Evolutionary conservation across 23 tunicate species (phyloP), one percentile per base, ranked within the genome.

Genomic region (Halocynthia roretzi): DNA sequence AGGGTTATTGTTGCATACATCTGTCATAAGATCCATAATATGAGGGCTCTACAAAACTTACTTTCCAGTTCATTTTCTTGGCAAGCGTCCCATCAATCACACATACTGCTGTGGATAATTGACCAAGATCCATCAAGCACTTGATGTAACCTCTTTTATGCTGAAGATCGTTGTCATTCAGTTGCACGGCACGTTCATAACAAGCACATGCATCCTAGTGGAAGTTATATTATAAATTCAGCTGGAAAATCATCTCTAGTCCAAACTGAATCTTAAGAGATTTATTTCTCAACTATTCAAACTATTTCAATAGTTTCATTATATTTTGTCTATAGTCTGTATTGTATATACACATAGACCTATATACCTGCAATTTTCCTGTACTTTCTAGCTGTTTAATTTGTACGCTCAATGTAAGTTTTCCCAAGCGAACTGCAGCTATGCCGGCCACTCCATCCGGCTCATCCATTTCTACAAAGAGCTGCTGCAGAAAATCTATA

Each of bases 371-470:
- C 10, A 83, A 72, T 23, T 90, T 85, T 21, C 98, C 98, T 9
- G 85, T 83, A 68, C 88, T 86, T 75, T 92, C 93, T 19, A 92
- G 68, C 31, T 87, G 82, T 48, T 82, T 78, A 5, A 92, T 70
- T 68, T 85, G 86, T 8, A 86, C 86, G 67, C 83, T 86, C 7
- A 75, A 78, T 19, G 85, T 82, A 5, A 92, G 87, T 72, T 86
- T 85, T 19, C 68, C 87, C 57, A 80, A 83, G 50, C 82, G 61
- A 31, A 86, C 87, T 53, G 82, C 83, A 49, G 89, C 87, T 40
- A 82, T 79, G 6, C 98, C 98, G 21, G 82, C 68, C 58, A 92
- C 92, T n/a, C 98, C 98, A 53, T 92, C 98, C 6, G 87, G 76
- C 54, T 92, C 98, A 51, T 92, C 83, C 92, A 92, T 92, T 69